Evolutionary conservation across 2,888 invertebrate species (phyloP), one percentile per base, ranked within the genome.

Genomic region (Lasioglossum malachurum): DNA sequence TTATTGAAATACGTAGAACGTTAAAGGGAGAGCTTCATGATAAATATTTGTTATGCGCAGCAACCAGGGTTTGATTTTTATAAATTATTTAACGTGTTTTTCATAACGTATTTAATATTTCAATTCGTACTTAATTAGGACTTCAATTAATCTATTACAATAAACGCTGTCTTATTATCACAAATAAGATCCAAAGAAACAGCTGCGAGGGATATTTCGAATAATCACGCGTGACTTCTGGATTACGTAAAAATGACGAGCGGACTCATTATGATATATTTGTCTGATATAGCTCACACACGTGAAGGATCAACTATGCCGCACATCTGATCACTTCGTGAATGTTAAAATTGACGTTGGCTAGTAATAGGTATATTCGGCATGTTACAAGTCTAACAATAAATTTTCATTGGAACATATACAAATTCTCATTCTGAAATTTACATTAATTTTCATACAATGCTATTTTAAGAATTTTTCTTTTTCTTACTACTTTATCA

Each of bases 241-340:
- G 75, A 83, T 90, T 90, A 90, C 88, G 82, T 90, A 90, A 90
- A 89, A 83, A 49, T 41, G n/a, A 78, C 74, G 69, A 77, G 80
- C 53, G 27, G 19, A 19, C 82, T 60, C 80, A 71, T 73, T 57
- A 64, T 72, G n/a, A 76, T 71, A 71, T 67, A 71, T 44, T 75
- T 79, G 12, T 10, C 23, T 35, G 57, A 78, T 64, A 46, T 12
- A 64, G 41, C 53, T 49, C 31, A 12, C 31, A 12, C 53, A 78
- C 31, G 31, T n/a, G 31, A 49, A 60, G n/a, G 3, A 57, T 31
- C 35, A 35, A 71, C 46, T 82, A 23, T 10, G 14, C 31, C 23
- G 14, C 16, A 72, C 46, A 16, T n/a, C n/a, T 23, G 75, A 60
- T 16, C 53, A 49, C 35, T 64, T 71, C 41, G 27, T 38, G 46